Base-by-base conservation (phyloP, 2,888 invertebrate species). In the Homarus gammarus region DNA sequence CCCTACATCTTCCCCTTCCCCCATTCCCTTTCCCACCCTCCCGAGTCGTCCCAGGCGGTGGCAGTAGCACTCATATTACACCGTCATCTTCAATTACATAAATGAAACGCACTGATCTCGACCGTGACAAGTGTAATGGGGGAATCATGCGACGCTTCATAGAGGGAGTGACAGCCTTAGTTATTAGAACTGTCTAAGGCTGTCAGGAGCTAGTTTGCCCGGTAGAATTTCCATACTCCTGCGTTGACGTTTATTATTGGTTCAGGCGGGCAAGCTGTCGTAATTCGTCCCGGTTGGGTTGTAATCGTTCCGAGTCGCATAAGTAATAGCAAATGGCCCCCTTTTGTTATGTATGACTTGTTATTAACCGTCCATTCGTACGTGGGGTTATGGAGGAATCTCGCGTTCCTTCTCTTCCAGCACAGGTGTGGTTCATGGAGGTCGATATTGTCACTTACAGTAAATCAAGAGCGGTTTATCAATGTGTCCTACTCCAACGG, bases 11-110 rank as follows among this genome's bases (percentile, higher is more conserved):
- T 31, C 12, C 44, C 44, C 44, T 44, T 12, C 44, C 44, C 12
- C 12, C 5, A 44, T 44, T 5, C 51, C 31, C 51, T 33, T 31
- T 31, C 78, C 15, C 75, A 44, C 40, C 44, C 44, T 44, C 44
- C 5, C 44, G 6, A 44, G 6, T 12, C 12, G 6, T 44, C 44
- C 44, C 56, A 33, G 22, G 49, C 36, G n/a, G 18, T 27, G 15
- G 68, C 40, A 82, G 68, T 2, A 49, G 38, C 6, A 44, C 78
- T 78, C 64, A 36, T 78, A 75, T 64, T 75, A 78, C 44, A 44
- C 78, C 49, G 86, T 78, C 86, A 81, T 81, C 79, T 87, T 87
- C 87, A 87, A 87, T 87, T 87, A 87, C 72, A 51, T 75, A 40
- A 78, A 70, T 81, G 87, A 79, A 81, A 72, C 72, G 72, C 56